Evolutionary conservation across 2,888 invertebrate species (phyloP).

Genomic region (Petrolisthes manimaculis): DNA sequence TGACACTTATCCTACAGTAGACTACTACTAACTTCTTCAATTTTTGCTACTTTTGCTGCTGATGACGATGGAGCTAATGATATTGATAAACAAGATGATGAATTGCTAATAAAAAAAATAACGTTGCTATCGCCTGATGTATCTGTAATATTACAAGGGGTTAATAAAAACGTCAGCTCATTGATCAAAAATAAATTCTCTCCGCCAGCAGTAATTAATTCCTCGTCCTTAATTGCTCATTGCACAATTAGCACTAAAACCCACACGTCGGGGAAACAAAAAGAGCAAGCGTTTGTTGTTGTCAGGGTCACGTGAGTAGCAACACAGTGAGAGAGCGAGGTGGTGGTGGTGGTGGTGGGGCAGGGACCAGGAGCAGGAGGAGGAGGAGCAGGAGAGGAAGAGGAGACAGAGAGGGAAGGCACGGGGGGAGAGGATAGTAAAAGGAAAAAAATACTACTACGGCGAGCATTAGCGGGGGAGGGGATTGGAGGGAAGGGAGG

Average conservation of each 20-base stretch:
- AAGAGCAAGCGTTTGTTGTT: not conserved
- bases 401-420: not conserved
- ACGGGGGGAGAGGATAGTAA: not conserved
- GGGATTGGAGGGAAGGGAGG: not conserved
- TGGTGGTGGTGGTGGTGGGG: not conserved
- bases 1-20: no score
- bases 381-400: not conserved
- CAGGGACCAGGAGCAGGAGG: not conserved
- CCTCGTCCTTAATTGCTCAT: not conserved
- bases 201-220: not conserved
- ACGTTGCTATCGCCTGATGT: no score
- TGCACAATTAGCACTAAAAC: not conserved
- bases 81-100: no score
- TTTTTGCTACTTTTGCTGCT: no score
- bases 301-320: constrained; percentile 1
- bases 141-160: no score
- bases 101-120: no score
- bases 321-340: not conserved
- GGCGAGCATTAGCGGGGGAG: not conserved
- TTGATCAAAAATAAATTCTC: not conserved
- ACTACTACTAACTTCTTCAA: no score
- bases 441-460: not conserved
- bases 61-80: no score
- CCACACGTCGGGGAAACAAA: not conserved
- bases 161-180: no score